Evolutionary conservation across 2,113 vertebrate genomes (phyloP).

Genomic region (Limanda limanda): DNA sequence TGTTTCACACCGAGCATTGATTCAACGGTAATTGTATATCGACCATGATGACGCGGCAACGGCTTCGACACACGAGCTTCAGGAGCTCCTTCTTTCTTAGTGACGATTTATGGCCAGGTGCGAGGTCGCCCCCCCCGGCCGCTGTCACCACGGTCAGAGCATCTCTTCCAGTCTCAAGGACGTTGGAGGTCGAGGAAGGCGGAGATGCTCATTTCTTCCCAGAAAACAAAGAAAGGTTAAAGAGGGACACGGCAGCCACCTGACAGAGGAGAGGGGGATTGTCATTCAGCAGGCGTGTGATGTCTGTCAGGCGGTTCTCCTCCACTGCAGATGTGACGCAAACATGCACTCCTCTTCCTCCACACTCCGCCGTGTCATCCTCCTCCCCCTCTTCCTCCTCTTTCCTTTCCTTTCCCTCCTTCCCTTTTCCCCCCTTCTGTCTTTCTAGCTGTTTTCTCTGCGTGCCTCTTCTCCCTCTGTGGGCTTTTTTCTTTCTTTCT

Average conservation of each 20-base stretch:
- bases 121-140: neutral
- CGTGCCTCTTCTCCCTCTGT: slow-evolving; percentile 15
- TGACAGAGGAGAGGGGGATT: slow-evolving; percentile 68
- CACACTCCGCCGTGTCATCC: slow-evolving; percentile 56
- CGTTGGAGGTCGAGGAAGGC: slow-evolving; percentile 5
- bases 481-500: slow-evolving; percentile 9
- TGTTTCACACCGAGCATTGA: slow-evolving; percentile 36
- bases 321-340: slow-evolving; percentile 79
- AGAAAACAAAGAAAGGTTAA: slow-evolving; percentile 10
- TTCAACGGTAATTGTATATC: slow-evolving; percentile 60
- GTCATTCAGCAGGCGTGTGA: slow-evolving; percentile 75
- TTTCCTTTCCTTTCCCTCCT: slow-evolving; percentile 18
- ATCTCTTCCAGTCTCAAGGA: slow-evolving; percentile 53
- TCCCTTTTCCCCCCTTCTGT: slow-evolving; percentile 11
- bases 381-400: slow-evolving; percentile 1
- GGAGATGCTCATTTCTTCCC: slow-evolving; percentile 2
- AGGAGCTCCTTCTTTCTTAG: slow-evolving; percentile 17
- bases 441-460: slow-evolving; percentile 19
- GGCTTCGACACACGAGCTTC: neutral
- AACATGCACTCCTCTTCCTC: slow-evolving; percentile 55
- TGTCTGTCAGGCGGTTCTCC: slow-evolving; percentile 76
- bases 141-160: neutral
- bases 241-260: slow-evolving; percentile 43
- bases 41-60: slow-evolving; percentile 14
- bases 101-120: slow-evolving; percentile 38